Evolutionary conservation across 2,113 vertebrate species (phyloP), one percentile per base, ranked within the genome.

Genomic region (Callionymus lyra): DNA sequence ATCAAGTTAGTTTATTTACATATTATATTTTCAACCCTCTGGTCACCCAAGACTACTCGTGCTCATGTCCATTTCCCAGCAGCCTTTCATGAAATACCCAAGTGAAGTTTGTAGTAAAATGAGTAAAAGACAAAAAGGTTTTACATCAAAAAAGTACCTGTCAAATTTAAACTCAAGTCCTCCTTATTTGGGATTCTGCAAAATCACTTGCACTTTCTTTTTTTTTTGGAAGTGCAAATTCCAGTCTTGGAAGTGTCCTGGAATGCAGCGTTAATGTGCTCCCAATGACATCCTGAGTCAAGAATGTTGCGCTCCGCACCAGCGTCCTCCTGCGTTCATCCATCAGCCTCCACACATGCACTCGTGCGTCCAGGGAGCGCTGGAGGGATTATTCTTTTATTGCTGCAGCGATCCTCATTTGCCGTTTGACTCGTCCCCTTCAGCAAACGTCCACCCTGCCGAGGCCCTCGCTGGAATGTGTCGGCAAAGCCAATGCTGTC

Each of bases 381-480:
- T 21, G n/a, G 38, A 10, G 4, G 27, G 36, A 27, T 27, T 8
- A 8, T 27, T 27, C 45, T 1, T 13, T 42, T 36, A 6, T 8
- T 17, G 27, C 34, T 47, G 37, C 9, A 16, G 44, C 36, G 18
- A 38, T 55, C 39, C 21, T 54, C 40, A 35, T 50, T 37, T 16
- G 6, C 43, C n/a, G n/a, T n/a, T n/a, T n/a, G n/a, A n/a, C n/a
- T n/a, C n/a, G n/a, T n/a, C n/a, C n/a, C n/a, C n/a, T n/a, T n/a
- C n/a, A n/a, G n/a, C n/a, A n/a, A 11, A 27, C 41, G 16, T 49
- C 55, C 47, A 34, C 41, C 53, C 43, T 38, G 36, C 54, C 45
- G 54, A 68, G 60, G 47, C 63, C 61, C 61, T 56, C 52, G 27
- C 44, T 76, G 72, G 79, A 81, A 84, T 83, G 75, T 38, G 32